phyloP scores from a whole-genome alignment of 1,140 invertebrate genomes.

The Drosophila fuyamai region DNA sequence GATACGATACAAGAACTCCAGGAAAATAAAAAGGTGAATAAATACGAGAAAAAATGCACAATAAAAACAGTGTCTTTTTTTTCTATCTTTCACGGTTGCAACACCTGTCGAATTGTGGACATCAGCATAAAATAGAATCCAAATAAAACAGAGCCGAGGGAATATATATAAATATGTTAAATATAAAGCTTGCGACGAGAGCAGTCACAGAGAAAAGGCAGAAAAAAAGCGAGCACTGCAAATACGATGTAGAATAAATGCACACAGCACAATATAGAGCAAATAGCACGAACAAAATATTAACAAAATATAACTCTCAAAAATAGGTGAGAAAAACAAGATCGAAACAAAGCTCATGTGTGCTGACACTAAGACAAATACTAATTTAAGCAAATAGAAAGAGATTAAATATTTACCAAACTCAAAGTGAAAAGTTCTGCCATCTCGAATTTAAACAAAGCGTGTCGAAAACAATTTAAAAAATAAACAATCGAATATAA shows the following conservation, averaged over 20 bases:
- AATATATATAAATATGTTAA: constrained; percentile 31
- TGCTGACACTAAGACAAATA: constrained; percentile 43
- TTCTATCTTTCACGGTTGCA: constrained; percentile 50
- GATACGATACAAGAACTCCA: background rate
- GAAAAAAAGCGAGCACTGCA: constrained; percentile 37
- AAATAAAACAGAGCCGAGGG: constrained; percentile 23
- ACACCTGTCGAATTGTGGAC: constrained; percentile 57
- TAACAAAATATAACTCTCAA: constrained; percentile 32
- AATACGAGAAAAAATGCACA: background rate
- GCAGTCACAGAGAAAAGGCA: constrained; percentile 26
- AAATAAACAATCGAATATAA: background rate
- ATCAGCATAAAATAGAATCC: constrained; percentile 62
- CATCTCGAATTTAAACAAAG: constrained; percentile 5
- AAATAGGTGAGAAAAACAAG: constrained; percentile 7
- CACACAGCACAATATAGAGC: constrained; percentile 38
- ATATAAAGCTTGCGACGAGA: constrained; percentile 38
- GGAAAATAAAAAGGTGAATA: background rate
- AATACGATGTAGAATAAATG: constrained; percentile 36
- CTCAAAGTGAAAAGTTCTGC: constrained; percentile 18
- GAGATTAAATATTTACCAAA: constrained; percentile 27
- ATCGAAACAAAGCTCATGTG: constrained; percentile 25
- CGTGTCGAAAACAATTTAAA: constrained; percentile 3
- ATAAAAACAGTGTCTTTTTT: constrained; percentile 10
- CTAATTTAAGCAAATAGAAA: constrained; percentile 37
- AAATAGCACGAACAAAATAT: constrained; percentile 42